A percentile compares a stretch with the other conserved stretches of the same genome.
phyloP scores from a whole-genome alignment of 2,888 invertebrate genomes.

The Petrolisthes manimaculis region DNA sequence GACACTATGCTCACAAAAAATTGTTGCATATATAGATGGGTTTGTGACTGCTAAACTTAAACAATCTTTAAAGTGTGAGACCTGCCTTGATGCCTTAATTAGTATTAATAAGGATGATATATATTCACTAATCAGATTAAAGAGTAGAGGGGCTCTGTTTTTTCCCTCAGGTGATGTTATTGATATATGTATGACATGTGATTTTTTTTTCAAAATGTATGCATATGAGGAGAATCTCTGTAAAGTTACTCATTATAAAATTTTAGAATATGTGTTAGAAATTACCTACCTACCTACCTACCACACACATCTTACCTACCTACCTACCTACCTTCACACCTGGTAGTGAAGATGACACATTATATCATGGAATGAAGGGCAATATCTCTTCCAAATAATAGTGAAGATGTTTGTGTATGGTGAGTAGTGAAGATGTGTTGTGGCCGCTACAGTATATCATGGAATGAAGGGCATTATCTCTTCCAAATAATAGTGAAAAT shows the following conservation, averaged over 20 bases:
- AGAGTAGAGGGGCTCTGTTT: conserved; percentile 21
- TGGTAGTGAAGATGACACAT: too few species aligned
- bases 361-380: too few species aligned
- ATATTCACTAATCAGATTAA: conserved; percentile 5
- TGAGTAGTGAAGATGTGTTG: too few species aligned
- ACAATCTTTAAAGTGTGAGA: conserved; percentile 13
- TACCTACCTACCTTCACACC: too few species aligned
- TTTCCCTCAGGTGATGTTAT: conserved; percentile 26
- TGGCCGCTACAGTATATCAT: too few species aligned
- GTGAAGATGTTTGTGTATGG: too few species aligned
- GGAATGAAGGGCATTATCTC: too few species aligned
- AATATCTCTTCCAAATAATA: too few species aligned
- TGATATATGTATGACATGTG: conserved; percentile 26
- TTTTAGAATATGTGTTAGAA: neutral
- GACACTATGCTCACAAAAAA: conserved; percentile 18
- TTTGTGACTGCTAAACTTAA: conserved; percentile 9
- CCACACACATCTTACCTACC: too few species aligned
- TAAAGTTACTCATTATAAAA: neutral
- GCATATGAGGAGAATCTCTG: neutral
- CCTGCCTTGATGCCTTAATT: conserved; percentile 1
- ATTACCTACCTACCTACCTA: too few species aligned
- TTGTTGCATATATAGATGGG: conserved; percentile 15
- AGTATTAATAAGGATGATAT: neutral
- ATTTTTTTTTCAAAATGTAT: neutral
- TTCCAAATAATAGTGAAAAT: too few species aligned